Evolutionary conservation across 2,888 invertebrate genomes (phyloP), one percentile per base, ranked within the genome.

Genomic region (Spisula subtruncata): DNA sequence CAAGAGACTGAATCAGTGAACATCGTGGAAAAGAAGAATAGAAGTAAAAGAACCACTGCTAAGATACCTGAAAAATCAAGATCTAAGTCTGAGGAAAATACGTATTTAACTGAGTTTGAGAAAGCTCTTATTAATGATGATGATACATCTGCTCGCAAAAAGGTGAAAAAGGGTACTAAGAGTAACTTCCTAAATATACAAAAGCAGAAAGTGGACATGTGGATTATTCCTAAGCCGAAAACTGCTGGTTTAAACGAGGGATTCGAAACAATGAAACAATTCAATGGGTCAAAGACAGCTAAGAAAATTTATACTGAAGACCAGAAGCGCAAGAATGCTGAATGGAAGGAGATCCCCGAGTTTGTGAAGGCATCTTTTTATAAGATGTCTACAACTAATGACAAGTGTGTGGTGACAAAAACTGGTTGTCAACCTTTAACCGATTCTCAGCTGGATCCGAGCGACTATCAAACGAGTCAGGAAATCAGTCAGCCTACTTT

Each of bases 281-380:
- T 85, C 56, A 79, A 87, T 48, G 81, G 32, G 32, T 90, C 90
- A 81, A 90, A 87, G 81, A 90, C 56, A 29, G 90, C 90, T 25
- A 87, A 87, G 20, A 90, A 83, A 16, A 90, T 90, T 35, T 90
- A 75, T 60, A 48, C 60, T 35, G 80, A 82, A 80, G 48, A 87
- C 35, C 83, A 80, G 81, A 60, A 60, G 54, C 41, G 84, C n/a
- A 18, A 71, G 80, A 79, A 60, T 5, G 12, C 10, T 75, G 8
- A 16, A 25, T 8, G 51, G 48, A 87, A 90, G 83, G 87, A 75
- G 2, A 29, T 87, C 29, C 87, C 90, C 46, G 90, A 84, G 25
- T 89, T 89, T 56, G 66, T 83, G 5, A 66, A 32, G 18, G 25
- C 79, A 32, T 51, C 60, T 25, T 12, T 66, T 20, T 66, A 66